Evolutionary conservation across 2,113 vertebrate genomes (phyloP).

Genomic region (Thermophis baileyi): DNA sequence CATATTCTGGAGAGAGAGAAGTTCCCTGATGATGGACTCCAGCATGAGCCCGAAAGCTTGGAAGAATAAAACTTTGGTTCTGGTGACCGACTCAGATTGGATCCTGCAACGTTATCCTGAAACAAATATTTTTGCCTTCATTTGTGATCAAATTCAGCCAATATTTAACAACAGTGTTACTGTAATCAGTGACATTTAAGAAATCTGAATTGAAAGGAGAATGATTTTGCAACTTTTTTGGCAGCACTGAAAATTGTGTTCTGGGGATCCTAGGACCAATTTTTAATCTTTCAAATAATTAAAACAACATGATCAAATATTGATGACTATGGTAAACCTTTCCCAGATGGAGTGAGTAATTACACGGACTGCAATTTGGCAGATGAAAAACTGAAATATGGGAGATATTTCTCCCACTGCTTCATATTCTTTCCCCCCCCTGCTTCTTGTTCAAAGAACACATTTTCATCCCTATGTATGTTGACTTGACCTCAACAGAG

Average conservation of each 20-base stretch:
- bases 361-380: neutral
- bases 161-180: neutral
- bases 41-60: neutral
- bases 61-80: neutral
- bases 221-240: neutral
- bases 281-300: neutral
- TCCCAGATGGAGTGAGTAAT: neutral
- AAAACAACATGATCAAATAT: neutral
- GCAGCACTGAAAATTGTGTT: neutral
- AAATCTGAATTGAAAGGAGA: neutral
- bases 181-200: neutral
- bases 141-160: neutral
- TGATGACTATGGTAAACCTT: neutral
- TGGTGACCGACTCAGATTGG: neutral
- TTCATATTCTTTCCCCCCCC: neutral
- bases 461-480: neutral
- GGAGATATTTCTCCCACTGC: neutral
- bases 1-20: neutral
- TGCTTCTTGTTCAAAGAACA: neutral
- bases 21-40: neutral
- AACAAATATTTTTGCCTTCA: neutral
- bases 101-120: neutral
- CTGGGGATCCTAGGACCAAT: neutral
- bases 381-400: neutral
- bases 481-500: neutral